Percentiles rank a stretch among this genome's conserved stretches.
Conservation (phyloP, 2,797 vertebrate species). For the Podarcis lilfordi region DNA sequence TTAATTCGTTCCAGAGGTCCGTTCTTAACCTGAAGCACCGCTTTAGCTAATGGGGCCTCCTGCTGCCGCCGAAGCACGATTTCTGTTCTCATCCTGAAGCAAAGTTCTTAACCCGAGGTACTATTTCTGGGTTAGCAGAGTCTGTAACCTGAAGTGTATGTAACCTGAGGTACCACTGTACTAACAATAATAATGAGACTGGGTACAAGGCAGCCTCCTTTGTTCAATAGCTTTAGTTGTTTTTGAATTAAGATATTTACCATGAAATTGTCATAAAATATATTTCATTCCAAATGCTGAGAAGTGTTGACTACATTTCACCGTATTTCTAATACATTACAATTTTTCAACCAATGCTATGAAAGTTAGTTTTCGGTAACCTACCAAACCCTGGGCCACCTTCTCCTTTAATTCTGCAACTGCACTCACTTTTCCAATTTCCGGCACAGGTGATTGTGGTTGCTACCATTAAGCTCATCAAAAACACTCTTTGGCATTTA, state of each 20-base stretch:
- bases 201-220: too few relatives aligned
- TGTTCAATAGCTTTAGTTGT: neutral
- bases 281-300: neutral
- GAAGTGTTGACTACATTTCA: neutral
- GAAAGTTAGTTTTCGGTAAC: neutral
- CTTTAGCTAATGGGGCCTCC: too few relatives aligned
- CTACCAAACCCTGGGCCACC: neutral
- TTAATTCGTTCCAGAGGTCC: too few relatives aligned
- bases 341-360: neutral
- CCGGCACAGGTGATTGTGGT: neutral
- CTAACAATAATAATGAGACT: too few relatives aligned
- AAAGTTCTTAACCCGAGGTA: too few relatives aligned
- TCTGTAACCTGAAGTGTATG: too few relatives aligned
- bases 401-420: neutral
- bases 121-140: too few relatives aligned
- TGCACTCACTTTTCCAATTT: neutral
- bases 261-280: neutral
- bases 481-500: neutral
- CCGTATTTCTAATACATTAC: neutral
- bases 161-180: too few relatives aligned
- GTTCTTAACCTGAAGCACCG: too few relatives aligned
- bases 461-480: neutral
- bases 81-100: too few relatives aligned
- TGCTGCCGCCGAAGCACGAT: too few relatives aligned
- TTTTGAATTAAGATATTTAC: neutral